These are phyloP conservation scores for Wiebesia pumilae DNA, from an alignment of 1,140 invertebrate genomes.

Conservation along the genomic window DNA sequence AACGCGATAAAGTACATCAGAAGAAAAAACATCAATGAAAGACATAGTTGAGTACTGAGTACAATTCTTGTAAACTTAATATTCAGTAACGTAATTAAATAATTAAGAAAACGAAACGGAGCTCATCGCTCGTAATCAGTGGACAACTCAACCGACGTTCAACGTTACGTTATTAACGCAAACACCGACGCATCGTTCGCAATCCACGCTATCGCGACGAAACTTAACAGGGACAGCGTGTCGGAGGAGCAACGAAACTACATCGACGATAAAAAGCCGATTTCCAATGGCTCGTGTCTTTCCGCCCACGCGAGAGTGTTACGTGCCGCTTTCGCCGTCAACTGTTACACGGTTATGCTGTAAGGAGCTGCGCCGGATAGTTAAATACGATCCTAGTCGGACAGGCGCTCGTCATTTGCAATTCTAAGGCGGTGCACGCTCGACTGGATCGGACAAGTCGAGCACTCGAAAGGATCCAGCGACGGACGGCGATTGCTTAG, in stretches of 20 bases:
- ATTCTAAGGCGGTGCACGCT: not conserved
- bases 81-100: too few species aligned
- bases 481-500: not conserved
- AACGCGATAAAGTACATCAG: too few species aligned
- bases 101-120: too few species aligned
- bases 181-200: too few species aligned
- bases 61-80: too few species aligned
- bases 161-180: too few species aligned
- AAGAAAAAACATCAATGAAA: too few species aligned
- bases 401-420: not conserved
- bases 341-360: not conserved
- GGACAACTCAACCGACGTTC: too few species aligned
- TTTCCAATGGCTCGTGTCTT: not conserved
- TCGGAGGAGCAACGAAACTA: not conserved
- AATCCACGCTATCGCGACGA: too few species aligned
- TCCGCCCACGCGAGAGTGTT: not conserved
- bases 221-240: too few species aligned
- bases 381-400: not conserved
- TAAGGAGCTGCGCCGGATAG: not conserved
- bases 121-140: too few species aligned
- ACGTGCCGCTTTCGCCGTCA: not conserved
- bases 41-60: too few species aligned
- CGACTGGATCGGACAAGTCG: not conserved
- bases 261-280: not conserved
- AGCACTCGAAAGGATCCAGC: not conserved